Conservation (phyloP, 2,113 vertebrate species). For the Phyllostomus discolor region DNA sequence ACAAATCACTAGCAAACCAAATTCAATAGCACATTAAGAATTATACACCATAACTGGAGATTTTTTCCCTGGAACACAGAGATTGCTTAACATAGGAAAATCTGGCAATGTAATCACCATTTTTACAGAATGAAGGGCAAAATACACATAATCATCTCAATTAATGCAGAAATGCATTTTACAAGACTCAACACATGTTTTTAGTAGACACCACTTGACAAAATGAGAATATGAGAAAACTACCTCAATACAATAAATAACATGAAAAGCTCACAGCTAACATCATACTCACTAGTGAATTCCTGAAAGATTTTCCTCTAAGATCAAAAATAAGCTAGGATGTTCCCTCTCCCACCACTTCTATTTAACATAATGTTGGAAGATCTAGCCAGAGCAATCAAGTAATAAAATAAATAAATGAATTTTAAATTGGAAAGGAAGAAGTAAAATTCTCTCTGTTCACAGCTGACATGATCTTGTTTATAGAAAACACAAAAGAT, state of each 20-base stretch:
- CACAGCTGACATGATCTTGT: no score
- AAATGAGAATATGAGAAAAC: background rate
- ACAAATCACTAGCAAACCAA: no score
- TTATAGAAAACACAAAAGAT: background rate
- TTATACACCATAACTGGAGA: no score
- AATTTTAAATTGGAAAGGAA: background rate
- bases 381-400: background rate
- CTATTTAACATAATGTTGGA: background rate
- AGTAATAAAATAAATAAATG: background rate
- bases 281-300: background rate
- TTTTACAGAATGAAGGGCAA: background rate
- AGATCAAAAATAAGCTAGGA: no score
- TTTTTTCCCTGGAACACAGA: background rate
- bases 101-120: background rate
- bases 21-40: no score
- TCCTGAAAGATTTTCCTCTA: background rate
- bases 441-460: no score
- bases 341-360: background rate
- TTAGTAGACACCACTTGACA: background rate
- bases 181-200: background rate
- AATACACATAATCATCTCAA: background rate
- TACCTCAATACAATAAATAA: no score
- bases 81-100: background rate
- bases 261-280: background rate
- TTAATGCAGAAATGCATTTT: background rate